Conservation (phyloP, 2,888 invertebrate species). For the Leptinotarsa tumamoca region DNA sequence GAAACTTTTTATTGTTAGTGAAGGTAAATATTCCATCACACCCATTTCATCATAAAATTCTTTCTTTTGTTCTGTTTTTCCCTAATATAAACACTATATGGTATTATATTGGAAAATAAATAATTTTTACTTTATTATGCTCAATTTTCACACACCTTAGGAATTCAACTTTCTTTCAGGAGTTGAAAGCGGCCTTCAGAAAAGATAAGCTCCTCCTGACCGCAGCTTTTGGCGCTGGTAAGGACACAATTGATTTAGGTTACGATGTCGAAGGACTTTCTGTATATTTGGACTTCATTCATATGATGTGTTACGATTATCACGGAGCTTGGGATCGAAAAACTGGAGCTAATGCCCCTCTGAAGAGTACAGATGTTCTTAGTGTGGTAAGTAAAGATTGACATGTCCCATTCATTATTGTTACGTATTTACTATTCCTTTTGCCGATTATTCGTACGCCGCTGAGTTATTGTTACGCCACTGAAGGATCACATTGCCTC, state of each 20-base stretch:
- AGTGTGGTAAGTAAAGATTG: slow-evolving; percentile 74
- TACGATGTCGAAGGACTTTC: slow-evolving; percentile 82
- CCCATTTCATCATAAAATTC: background rate
- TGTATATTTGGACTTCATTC: slow-evolving; percentile 77
- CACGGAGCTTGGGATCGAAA: slow-evolving; percentile 85
- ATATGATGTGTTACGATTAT: slow-evolving; percentile 92
- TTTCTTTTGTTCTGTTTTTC: no score
- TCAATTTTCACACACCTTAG: no score
- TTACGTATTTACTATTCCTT: no score
- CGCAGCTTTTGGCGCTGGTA: slow-evolving; percentile 85
- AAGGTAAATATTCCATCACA: slow-evolving; percentile 69
- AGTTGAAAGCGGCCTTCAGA: slow-evolving; percentile 78
- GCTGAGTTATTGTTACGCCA: no score
- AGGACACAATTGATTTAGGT: slow-evolving; percentile 79
- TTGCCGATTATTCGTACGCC: no score
- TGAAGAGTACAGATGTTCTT: slow-evolving; percentile 72
- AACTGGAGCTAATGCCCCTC: slow-evolving; percentile 84
- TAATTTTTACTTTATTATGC: no score
- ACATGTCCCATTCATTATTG: background rate
- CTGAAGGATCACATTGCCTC: no score
- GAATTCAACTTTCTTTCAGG: slow-evolving; percentile 66
- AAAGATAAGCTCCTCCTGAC: slow-evolving; percentile 78
- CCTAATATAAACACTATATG: no score
- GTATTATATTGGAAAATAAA: no score
- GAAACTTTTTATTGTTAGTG: slow-evolving; percentile 81